These are phyloP conservation scores for Liodrosophila aerea DNA, from an alignment of 2,888 invertebrate species.

Conservation along the genomic window DNA sequence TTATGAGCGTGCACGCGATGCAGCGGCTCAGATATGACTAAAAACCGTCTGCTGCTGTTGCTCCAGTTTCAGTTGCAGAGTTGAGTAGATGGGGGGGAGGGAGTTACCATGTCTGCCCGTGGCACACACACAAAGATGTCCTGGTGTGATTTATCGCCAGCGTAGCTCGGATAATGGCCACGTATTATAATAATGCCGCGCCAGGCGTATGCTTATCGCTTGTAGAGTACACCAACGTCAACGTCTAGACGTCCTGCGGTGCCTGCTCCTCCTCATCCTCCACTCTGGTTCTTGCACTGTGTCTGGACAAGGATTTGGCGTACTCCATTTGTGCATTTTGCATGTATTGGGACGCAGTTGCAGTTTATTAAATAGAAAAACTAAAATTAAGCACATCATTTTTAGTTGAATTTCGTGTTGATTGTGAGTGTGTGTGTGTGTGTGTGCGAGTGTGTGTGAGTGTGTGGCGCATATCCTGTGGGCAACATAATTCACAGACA, in stretches of 20 bases:
- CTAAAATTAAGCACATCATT: slow-evolving; percentile 71
- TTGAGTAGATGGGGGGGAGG: not conserved
- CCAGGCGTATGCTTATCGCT: slow-evolving; percentile 74
- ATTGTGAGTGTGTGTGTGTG: slow-evolving; percentile 21
- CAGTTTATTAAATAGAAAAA: slow-evolving; percentile 72
- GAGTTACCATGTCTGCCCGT: slow-evolving; percentile 55
- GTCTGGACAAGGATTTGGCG: slow-evolving; percentile 44
- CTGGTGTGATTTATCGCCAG: slow-evolving; percentile 74
- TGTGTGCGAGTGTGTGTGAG: slow-evolving; percentile 19
- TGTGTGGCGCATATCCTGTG: slow-evolving; percentile 76
- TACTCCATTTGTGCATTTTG: slow-evolving; percentile 33
- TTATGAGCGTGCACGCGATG: slow-evolving; percentile 75
- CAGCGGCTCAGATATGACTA: slow-evolving; percentile 59
- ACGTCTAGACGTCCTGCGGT: slow-evolving; percentile 76
- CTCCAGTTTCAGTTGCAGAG: slow-evolving; percentile 43
- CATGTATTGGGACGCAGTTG: slow-evolving; percentile 42
- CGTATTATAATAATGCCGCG: slow-evolving; percentile 76
- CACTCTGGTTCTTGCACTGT: slow-evolving; percentile 3
- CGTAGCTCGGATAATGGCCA: slow-evolving; percentile 74
- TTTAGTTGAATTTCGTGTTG: slow-evolving; percentile 54
- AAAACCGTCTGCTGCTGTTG: slow-evolving; percentile 61
- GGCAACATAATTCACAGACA: slow-evolving; percentile 67
- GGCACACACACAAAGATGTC: slow-evolving; percentile 77
- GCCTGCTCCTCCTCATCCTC: slow-evolving; percentile 16
- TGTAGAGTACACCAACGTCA: slow-evolving; percentile 65